A percentile compares a stretch with the other conserved stretches of the same genome.
phyloP scores from a whole-genome alignment of 2,113 vertebrate species.

The Narcine bancroftii region DNA sequence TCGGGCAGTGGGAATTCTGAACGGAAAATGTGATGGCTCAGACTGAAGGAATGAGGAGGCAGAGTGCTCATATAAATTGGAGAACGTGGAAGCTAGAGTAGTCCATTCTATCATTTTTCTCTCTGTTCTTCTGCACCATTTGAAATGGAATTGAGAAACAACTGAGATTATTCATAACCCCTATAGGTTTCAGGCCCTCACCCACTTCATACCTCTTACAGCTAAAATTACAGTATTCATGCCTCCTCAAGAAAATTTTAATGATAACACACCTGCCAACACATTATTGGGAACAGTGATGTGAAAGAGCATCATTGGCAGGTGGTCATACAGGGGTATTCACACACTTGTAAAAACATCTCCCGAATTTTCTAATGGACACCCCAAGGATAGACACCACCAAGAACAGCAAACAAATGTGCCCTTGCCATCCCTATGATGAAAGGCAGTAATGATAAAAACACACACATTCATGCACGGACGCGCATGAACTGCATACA shows the following conservation, averaged over 20 bases:
- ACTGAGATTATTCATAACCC: too few relatives aligned
- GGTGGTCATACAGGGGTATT: background rate
- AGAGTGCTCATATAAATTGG: too few relatives aligned
- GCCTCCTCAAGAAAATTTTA: background rate
- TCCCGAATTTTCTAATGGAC: background rate
- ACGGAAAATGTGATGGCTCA: too few relatives aligned
- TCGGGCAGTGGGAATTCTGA: too few relatives aligned
- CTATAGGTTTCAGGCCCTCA: background rate
- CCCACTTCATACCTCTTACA: background rate
- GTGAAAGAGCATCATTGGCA: background rate
- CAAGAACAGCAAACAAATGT: background rate
- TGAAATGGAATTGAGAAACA: background rate
- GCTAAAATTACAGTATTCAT: too few relatives aligned
- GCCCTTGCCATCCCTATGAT: background rate
- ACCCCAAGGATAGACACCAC: background rate
- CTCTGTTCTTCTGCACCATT: background rate
- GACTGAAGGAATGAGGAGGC: too few relatives aligned
- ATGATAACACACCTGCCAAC: background rate
- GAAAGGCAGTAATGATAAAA: background rate
- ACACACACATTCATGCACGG: background rate
- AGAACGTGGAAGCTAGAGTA: too few relatives aligned
- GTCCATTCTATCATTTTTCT: too few relatives aligned
- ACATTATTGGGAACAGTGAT: background rate
- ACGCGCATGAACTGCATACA: too few relatives aligned
- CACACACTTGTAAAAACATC: too few relatives aligned